Conservation (phyloP, 2,888 invertebrate species). For the Clanis bilineata region DNA sequence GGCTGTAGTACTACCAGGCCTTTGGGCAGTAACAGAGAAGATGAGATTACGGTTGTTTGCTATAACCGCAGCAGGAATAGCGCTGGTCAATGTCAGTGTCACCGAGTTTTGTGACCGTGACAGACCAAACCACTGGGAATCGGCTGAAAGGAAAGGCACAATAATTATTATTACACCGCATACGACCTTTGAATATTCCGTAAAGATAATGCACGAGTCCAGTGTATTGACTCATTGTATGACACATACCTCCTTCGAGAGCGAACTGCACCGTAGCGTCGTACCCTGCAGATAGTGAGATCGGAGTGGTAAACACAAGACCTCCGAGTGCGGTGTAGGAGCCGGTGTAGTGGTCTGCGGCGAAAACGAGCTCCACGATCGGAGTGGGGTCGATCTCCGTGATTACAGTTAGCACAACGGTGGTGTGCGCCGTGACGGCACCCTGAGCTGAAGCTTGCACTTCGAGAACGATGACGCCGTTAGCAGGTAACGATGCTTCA, state of each 20-base stretch:
- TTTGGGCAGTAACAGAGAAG: neutral
- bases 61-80: conserved; percentile 32
- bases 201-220: neutral
- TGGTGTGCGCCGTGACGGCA: conserved; percentile 20
- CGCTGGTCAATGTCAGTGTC: conserved; percentile 18
- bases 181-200: neutral
- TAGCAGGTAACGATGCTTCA: conserved; percentile 28
- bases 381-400: neutral
- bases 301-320: conserved; percentile 26
- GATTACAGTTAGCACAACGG: conserved; percentile 20
- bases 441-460: conserved; percentile 1
- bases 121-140: neutral
- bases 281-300: conserved; percentile 33
- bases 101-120: conserved; percentile 22
- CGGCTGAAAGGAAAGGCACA: neutral
- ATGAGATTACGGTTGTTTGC: conserved; percentile 27
- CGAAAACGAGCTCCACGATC: conserved; percentile 32
- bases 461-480: conserved; percentile 13
- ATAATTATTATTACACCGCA: too few species aligned
- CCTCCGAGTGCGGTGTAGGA: conserved; percentile 27
- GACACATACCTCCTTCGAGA: conserved; percentile 39
- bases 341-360: conserved; percentile 38
- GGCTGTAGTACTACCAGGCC: neutral
- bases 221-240: neutral
- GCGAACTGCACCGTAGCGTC: conserved; percentile 33